Evolutionary conservation across 2,797 vertebrate species (phyloP), one percentile per base, ranked within the genome.

Genomic region (Acrocephalus scirpaceus): DNA sequence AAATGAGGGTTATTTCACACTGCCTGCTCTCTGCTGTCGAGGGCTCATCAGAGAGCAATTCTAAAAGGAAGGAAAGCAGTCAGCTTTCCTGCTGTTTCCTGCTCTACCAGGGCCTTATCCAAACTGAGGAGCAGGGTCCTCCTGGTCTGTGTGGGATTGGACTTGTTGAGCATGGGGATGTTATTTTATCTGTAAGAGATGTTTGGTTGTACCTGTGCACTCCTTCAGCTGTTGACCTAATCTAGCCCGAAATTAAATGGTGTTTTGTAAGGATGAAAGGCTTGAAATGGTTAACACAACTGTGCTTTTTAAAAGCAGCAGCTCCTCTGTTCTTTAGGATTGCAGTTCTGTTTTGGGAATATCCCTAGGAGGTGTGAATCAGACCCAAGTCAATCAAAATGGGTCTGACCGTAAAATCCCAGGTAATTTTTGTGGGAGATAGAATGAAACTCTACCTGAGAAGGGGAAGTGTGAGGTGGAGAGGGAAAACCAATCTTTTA

Each of bases 1-100:
- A 89, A 92, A 88, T 51, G 78, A 94, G 50, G n/a, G 22, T 42
- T 87, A 44, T 91, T 92, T 91, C 91, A 86, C 75, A 56, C 65
- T 91, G 75, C 53, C 84, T 2, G 14, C 78, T 91, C 93, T 56
- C 64, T 76, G 71, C 81, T 80, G 20, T 53, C 9, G 19, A n/a
- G 53, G 44, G 27, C 81, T 88, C 92, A 85, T 89, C 87, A 71
- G 78, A 87, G 58, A 67, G 18, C 60, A 74, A 48, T 72, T 92
- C 69, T 44, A 2, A 78, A 89, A 26, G 0, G 13, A 57, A 57
- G 58, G 70, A 72, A 74, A 92, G 44, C 19, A 10, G 64, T 21
- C 85, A 66, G 48, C 25, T 38, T 38, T 38, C 38, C 57, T 58
- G 57, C 57, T 58, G 57, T 17, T 58, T 34, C n/a, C 56, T 64